A percentile compares a stretch with the other conserved stretches of the same genome.
Conservation (phyloP, 2,797 vertebrate genomes). For the Zalophus californianus region DNA sequence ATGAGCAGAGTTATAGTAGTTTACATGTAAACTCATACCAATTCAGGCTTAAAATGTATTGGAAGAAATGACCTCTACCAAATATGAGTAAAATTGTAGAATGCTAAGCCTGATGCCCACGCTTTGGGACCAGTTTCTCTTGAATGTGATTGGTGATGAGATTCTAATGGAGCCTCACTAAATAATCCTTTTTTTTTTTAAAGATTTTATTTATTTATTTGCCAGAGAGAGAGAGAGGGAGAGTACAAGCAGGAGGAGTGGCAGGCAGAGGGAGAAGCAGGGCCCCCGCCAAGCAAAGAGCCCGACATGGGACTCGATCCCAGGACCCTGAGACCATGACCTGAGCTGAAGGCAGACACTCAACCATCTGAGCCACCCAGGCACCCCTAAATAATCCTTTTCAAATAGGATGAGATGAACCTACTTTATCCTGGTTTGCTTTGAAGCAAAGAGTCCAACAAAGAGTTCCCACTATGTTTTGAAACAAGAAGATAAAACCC, state of each 20-base stretch:
- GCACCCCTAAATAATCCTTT: neutral
- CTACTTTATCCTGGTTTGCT: neutral
- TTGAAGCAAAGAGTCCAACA: neutral
- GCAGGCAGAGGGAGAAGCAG: no score
- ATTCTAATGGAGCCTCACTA: neutral
- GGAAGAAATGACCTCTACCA: neutral
- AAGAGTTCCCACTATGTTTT: neutral
- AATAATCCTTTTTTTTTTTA: neutral
- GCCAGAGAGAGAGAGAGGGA: no score
- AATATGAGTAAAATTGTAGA: neutral
- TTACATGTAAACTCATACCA: neutral
- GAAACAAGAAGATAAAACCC: constrained; percentile 10
- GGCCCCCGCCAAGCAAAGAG: no score
- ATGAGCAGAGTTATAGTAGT: neutral
- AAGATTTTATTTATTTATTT: no score
- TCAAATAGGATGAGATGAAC: neutral
- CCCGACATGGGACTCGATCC: no score
- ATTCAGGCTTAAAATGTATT: neutral
- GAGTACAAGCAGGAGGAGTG: no score
- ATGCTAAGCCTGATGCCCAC: neutral
- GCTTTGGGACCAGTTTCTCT: neutral
- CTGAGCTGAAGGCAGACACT: no score
- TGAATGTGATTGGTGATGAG: neutral
- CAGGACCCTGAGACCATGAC: no score
- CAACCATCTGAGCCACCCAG: no score